phyloP scores from a whole-genome alignment of 2,888 invertebrate species.

The Amitus sp. region DNA sequence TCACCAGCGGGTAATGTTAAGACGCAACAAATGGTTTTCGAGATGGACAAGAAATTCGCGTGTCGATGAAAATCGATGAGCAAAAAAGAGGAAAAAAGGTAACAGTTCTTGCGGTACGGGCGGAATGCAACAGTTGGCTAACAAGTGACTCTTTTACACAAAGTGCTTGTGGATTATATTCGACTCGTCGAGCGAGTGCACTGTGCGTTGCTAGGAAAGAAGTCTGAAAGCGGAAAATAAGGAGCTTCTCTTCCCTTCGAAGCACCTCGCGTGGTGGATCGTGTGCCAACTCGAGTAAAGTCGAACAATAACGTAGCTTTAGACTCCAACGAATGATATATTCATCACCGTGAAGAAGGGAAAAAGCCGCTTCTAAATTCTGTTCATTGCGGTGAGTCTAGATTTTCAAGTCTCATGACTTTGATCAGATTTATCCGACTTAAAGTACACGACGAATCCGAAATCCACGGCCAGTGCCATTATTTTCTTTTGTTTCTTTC shows the following conservation, averaged over 20 bases:
- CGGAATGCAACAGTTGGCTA: slow-evolving; percentile 63
- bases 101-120: slow-evolving; percentile 44
- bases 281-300: slow-evolving; percentile 38
- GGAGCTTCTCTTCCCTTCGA: slow-evolving; percentile 35
- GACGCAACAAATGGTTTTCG: no score
- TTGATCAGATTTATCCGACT: slow-evolving; percentile 10
- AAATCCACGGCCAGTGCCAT: slow-evolving; percentile 23
- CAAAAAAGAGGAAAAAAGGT: slow-evolving; percentile 45
- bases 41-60: neutral
- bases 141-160: slow-evolving; percentile 62
- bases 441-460: slow-evolving; percentile 21
- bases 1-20: no score
- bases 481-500: slow-evolving; percentile 10
- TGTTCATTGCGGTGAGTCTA: slow-evolving; percentile 4
- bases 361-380: neutral
- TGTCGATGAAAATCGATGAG: neutral
- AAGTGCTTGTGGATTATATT: slow-evolving; percentile 53
- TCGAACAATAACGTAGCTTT: slow-evolving; percentile 32
- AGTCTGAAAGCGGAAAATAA: slow-evolving; percentile 37
- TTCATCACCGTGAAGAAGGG: slow-evolving; percentile 13
- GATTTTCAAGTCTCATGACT: slow-evolving; percentile 24
- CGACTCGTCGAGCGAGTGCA: slow-evolving; percentile 47
- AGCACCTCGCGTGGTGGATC: slow-evolving; percentile 39
- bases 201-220: slow-evolving; percentile 40
- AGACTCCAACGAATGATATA: slow-evolving; percentile 25